Evolutionary conservation across 2,888 invertebrate genomes (phyloP).

Genomic region (Thera obeliscata): DNA sequence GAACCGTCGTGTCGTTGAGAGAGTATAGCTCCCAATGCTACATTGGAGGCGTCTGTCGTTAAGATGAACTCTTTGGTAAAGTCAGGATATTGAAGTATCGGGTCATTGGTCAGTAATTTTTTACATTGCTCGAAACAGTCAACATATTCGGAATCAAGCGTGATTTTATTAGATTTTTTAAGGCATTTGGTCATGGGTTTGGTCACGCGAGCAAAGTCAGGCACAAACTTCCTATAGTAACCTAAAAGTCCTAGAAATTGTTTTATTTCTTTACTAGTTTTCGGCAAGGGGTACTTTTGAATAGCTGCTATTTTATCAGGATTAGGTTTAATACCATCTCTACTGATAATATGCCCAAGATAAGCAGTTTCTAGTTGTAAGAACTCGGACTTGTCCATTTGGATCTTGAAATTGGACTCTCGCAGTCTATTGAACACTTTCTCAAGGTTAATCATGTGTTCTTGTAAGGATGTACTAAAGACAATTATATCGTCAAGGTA

Average conservation of each 20-base stretch:
- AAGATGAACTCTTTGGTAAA: conserved; percentile 46
- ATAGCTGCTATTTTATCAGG: conserved; percentile 45
- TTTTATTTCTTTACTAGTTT: conserved; percentile 45
- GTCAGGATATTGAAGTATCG: conserved; percentile 55
- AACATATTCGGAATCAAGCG: conserved; percentile 35
- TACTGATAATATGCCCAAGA: conserved; percentile 44
- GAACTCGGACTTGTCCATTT: conserved; percentile 47
- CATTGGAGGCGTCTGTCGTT: conserved; percentile 50
- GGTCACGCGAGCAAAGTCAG: conserved; percentile 40
- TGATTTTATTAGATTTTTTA: conserved; percentile 5
- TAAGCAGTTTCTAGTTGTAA: conserved; percentile 40
- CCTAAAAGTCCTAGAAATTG: conserved; percentile 41
- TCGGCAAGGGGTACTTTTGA: conserved; percentile 44
- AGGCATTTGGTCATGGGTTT: conserved; percentile 12
- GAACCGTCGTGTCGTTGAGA: conserved; percentile 42
- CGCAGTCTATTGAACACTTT: conserved; percentile 36
- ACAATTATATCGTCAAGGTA: too few relatives aligned
- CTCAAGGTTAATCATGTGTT: conserved; percentile 37
- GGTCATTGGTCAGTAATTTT: conserved; percentile 41
- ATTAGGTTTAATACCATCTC: conserved; percentile 46
- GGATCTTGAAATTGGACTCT: conserved; percentile 39
- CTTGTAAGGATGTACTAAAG: too few relatives aligned
- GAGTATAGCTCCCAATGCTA: conserved; percentile 46
- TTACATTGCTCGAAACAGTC: conserved; percentile 43
- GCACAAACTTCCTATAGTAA: conserved; percentile 41